Base-by-base conservation (phyloP, 2,797 vertebrate species). In the Melanitta fusca region DNA sequence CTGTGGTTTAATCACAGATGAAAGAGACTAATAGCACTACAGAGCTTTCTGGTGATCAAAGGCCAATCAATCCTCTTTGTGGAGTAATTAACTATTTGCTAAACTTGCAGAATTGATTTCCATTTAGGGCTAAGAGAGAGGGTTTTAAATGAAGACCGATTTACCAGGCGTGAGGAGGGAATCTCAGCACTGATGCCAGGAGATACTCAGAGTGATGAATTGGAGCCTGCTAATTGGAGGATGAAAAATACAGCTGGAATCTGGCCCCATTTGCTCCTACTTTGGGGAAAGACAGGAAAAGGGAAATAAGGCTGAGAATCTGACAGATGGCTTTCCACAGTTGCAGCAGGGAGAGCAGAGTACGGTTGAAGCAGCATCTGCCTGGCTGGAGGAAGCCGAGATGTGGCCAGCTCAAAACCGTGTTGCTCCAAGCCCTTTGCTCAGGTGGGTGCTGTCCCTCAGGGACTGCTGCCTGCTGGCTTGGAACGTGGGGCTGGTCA, bases 71-170 rank as follows among this genome's bases (percentile, higher is more conserved):
- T 98, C 97, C 97, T 98, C 98, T 98, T 98, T 98, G 97, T 98
- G 98, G 98, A 98, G 98, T 99, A 99, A 99, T 99, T 98, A 99
- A 99, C 98, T 98, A 98, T 99, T 99, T 99, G 98, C 98, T 99
- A 99, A 99, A 99, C 98, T 99, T 99, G 98, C 98, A 98, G 98
- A 98, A 99, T 99, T 99, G 98, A 99, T 98, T 99, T 99, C 98
- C 98, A 98, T 98, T 99, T 98, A 98, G 98, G 98, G 97, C 98
- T 98, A 98, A 98, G 98, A 98, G 98, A 98, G 98, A 98, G 97
- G 96, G 98, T 98, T 98, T 98, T 98, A 98, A 99, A 99, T 98
- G 98, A 98, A 98, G 98, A 98, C 98, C 98, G 98, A 98, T 99
- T 98, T 98, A 95, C 97, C 98, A 97, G 96, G 97, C 96, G 13